Evolutionary conservation across 2,113 vertebrate species (phyloP).

Genomic region (Melozone crissalis): DNA sequence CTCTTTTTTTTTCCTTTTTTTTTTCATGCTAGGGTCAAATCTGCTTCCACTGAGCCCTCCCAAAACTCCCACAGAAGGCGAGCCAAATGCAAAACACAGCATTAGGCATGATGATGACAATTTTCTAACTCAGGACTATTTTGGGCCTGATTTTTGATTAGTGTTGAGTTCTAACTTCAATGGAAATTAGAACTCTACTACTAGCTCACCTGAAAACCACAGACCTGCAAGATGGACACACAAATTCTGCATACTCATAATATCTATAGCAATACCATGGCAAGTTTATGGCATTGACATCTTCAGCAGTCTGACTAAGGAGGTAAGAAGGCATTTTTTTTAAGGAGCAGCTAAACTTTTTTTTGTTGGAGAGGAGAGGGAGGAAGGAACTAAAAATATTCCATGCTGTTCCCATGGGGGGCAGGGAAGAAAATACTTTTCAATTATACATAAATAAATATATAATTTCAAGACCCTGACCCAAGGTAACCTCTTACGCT

Average conservation of each 20-base stretch:
- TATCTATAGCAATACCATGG: neutral
- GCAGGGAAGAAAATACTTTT: slow-evolving; percentile 4
- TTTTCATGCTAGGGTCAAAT: neutral
- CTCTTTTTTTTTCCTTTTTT: neutral
- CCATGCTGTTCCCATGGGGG: slow-evolving; percentile 23
- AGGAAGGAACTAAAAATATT: slow-evolving; percentile 51
- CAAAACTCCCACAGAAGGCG: neutral
- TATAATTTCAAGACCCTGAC: slow-evolving; percentile 41
- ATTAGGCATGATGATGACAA: neutral
- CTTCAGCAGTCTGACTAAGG: neutral
- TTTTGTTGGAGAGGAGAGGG: neutral
- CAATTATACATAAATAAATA: slow-evolving; percentile 46
- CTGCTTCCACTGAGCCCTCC: neutral
- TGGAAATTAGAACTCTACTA: neutral
- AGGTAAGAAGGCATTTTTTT: neutral
- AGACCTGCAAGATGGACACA: neutral
- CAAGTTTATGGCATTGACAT: neutral
- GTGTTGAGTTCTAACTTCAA: neutral
- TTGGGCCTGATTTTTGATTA: neutral
- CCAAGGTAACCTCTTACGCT: slow-evolving; percentile 4
- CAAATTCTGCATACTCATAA: neutral
- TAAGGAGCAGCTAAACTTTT: neutral
- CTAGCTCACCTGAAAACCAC: neutral
- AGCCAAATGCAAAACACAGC: neutral
- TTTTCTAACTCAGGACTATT: neutral